These are phyloP conservation scores for Pyrrhia umbra DNA, from an alignment of 2,888 invertebrate genomes.

Conservation along the genomic window DNA sequence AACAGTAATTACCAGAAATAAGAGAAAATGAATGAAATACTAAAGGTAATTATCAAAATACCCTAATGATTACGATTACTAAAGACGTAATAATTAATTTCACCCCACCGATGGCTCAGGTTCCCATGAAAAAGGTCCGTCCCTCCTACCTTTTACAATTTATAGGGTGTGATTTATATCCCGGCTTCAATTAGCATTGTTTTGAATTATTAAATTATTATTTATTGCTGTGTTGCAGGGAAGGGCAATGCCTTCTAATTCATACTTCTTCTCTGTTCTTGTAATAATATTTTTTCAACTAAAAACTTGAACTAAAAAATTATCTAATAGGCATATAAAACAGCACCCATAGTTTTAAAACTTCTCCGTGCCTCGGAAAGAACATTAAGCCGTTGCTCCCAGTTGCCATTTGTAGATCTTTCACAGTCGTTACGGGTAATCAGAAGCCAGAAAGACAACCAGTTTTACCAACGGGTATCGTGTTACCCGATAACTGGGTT, in stretches of 20 bases:
- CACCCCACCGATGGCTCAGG: conserved; percentile 4
- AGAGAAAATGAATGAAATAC: neutral
- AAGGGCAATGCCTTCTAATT: neutral
- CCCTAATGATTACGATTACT: neutral
- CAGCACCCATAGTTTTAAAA: too few relatives aligned
- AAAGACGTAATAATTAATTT: neutral
- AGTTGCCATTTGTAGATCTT: too few relatives aligned
- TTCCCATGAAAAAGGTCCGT: conserved; percentile 23
- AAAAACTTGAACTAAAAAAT: too few relatives aligned
- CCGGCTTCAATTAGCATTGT: conserved; percentile 7
- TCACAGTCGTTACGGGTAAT: too few relatives aligned
- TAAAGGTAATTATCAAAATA: conserved; percentile 12
- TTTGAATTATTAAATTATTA: neutral
- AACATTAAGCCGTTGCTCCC: too few relatives aligned
- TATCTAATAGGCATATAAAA: too few relatives aligned
- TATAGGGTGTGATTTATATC: conserved; percentile 10
- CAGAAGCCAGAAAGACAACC: too few relatives aligned
- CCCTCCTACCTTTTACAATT: neutral
- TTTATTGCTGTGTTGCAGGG: neutral
- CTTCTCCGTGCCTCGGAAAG: too few relatives aligned
- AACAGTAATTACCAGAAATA: neutral
- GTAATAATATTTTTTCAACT: neutral
- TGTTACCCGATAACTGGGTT: too few relatives aligned
- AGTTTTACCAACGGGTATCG: too few relatives aligned
- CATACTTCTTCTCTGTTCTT: neutral